Conservation (phyloP, 1,140 invertebrate species). For the Drosophila repletoides region DNA sequence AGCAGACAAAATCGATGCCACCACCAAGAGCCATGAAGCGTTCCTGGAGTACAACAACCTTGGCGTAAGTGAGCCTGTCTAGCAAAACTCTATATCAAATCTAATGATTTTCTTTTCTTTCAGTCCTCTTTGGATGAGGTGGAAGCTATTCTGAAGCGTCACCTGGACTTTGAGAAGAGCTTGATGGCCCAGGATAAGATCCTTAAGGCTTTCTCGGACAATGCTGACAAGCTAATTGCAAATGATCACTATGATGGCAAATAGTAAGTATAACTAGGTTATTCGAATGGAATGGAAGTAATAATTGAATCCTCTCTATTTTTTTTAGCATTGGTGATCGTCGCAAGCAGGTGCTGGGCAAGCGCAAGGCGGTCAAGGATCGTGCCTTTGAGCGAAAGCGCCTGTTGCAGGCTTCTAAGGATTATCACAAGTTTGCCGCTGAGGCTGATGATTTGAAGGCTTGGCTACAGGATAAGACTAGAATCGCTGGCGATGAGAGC, state of each 20-base stretch:
- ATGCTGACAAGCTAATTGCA: slow-evolving; percentile 92
- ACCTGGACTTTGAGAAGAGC: slow-evolving; percentile 97
- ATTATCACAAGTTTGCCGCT: slow-evolving; percentile 93
- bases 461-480: slow-evolving; percentile 97
- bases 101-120: neutral
- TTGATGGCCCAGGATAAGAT: slow-evolving; percentile 96
- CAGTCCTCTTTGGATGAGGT: slow-evolving; percentile 96
- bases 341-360: slow-evolving; percentile 88
- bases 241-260: slow-evolving; percentile 93
- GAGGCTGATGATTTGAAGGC: slow-evolving; percentile 93
- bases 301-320: neutral
- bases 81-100: neutral
- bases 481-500: slow-evolving; percentile 95
- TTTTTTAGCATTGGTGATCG: slow-evolving; percentile 88
- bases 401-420: slow-evolving; percentile 89
- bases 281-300: too few relatives aligned
- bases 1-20: slow-evolving; percentile 98
- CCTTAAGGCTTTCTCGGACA: slow-evolving; percentile 92
- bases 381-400: slow-evolving; percentile 88
- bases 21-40: slow-evolving; percentile 95
- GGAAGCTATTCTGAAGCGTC: slow-evolving; percentile 95
- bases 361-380: slow-evolving; percentile 89
- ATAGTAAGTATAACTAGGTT: slow-evolving; percentile 85
- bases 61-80: slow-evolving; percentile 91
- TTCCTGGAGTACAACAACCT: slow-evolving; percentile 95